Evolutionary conservation across 2,797 vertebrate species (phyloP), one percentile per base, ranked within the genome.

Genomic region (Bovichtus diacanthus): DNA sequence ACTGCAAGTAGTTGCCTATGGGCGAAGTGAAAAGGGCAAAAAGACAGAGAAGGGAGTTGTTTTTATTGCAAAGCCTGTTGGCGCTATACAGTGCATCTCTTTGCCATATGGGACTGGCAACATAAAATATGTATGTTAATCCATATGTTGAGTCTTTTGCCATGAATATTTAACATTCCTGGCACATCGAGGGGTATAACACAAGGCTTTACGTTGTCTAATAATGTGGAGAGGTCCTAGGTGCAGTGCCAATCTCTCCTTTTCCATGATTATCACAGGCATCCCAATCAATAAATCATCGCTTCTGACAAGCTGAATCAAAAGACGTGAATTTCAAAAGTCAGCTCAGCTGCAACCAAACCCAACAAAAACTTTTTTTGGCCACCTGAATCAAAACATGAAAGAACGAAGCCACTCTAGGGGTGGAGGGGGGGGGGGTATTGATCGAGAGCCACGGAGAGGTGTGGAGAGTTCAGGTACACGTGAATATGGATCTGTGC

Each of bases 61-160:
- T 90, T 73, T 80, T 63, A 74, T 69, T 70, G 64, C 61, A 44
- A 68, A 71, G 74, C 76, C 53, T 68, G 15, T 77, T 72, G 71
- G 74, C 66, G 8, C 65, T 63, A n/a, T 83, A 70, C 43, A 44
- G 69, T 61, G 46, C 63, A 59, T 78, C 43, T 77, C 58, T 55
- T 67, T 36, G 72, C 81, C 83, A 78, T 83, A 78, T 80, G 86
- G 88, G 87, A 83, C 82, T 43, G 67, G 59, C 64, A 43, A 69
- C 79, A 94, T 93, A 44, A 93, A 92, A 93, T 91, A 95, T 94
- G 87, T 62, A 95, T 93, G 84, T 60, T 82, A 87, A 93, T 93
- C 90, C 79, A 91, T 93, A 91, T 83, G 87, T 90, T 89, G 87
- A 80, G 50, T 78, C 81, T 82, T 85, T 84, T 25, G 0, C 58